phyloP scores from a whole-genome alignment of 2,888 invertebrate species.

The Hypomecis punctinalis region DNA sequence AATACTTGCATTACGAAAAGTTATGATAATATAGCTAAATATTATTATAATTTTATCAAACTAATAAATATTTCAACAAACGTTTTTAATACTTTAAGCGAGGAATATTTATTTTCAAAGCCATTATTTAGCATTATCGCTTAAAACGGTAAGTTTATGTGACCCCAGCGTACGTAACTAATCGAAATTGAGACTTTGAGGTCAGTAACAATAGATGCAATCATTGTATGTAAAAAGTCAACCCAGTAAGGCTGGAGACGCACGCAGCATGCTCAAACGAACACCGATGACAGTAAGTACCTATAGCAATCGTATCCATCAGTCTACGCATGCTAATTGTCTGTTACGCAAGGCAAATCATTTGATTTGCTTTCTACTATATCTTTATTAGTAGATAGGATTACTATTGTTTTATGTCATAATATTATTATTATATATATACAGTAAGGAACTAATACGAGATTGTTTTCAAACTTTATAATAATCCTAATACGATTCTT shows the following conservation, averaged over 20 bases:
- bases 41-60: too few species aligned
- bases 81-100: too few species aligned
- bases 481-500: too few species aligned
- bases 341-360: slow-evolving; percentile 4
- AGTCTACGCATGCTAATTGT: slow-evolving; percentile 22
- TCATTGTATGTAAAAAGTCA: slow-evolving; percentile 31
- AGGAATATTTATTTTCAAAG: too few species aligned
- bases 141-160: slow-evolving; percentile 8
- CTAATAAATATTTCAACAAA: too few species aligned
- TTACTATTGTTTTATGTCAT: too few species aligned
- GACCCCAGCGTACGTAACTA: slow-evolving; percentile 17
- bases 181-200: slow-evolving; percentile 31
- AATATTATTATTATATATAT: too few species aligned
- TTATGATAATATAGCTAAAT: too few species aligned
- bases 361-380: slow-evolving; percentile 9
- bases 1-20: too few species aligned
- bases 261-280: slow-evolving; percentile 21
- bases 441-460: too few species aligned
- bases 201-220: slow-evolving; percentile 34
- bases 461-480: too few species aligned
- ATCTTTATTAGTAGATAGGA: neutral
- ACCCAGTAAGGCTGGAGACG: slow-evolving; percentile 27
- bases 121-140: neutral
- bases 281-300: slow-evolving; percentile 9
- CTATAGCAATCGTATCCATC: slow-evolving; percentile 5